Percentiles rank a stretch among this genome's conserved stretches.
Conservation (phyloP, 2,113 vertebrate species). For the Nipponia nippon region DNA sequence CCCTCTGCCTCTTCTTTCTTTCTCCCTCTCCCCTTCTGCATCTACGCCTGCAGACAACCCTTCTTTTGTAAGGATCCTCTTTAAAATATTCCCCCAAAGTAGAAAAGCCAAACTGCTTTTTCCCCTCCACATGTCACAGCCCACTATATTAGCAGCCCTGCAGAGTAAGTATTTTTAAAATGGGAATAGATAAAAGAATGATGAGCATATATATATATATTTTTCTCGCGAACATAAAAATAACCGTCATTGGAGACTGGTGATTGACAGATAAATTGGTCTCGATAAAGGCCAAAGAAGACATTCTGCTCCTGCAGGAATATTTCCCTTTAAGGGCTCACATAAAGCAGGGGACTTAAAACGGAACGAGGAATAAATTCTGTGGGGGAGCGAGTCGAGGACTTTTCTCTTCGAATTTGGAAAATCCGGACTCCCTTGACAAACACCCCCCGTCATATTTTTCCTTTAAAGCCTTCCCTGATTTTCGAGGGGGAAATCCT, state of each 20-base stretch:
- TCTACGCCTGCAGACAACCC: neutral
- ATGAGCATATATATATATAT: neutral
- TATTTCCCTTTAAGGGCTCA: constrained; percentile 7
- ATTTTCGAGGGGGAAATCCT: neutral
- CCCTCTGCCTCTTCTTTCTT: neutral
- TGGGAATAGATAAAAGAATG: neutral
- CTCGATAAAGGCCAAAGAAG: constrained; percentile 70
- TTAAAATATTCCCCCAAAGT: neutral
- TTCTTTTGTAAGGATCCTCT: neutral
- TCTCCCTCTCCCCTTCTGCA: neutral
- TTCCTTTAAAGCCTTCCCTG: neutral
- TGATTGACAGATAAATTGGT: constrained; percentile 70
- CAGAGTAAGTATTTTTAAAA: neutral
- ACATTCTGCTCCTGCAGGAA: constrained; percentile 30
- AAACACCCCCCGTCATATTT: neutral
- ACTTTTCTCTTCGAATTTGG: neutral
- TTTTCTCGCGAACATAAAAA: neutral
- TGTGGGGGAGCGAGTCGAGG: neutral
- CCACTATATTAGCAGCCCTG: neutral
- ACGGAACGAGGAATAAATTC: neutral
- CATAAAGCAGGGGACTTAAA: constrained; percentile 13
- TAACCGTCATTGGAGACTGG: constrained; percentile 47
- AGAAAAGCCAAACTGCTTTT: neutral
- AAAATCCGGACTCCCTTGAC: neutral
- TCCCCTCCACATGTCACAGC: neutral